phyloP scores from a whole-genome alignment of 2,888 invertebrate genomes.

The Lithophane leautieri region DNA sequence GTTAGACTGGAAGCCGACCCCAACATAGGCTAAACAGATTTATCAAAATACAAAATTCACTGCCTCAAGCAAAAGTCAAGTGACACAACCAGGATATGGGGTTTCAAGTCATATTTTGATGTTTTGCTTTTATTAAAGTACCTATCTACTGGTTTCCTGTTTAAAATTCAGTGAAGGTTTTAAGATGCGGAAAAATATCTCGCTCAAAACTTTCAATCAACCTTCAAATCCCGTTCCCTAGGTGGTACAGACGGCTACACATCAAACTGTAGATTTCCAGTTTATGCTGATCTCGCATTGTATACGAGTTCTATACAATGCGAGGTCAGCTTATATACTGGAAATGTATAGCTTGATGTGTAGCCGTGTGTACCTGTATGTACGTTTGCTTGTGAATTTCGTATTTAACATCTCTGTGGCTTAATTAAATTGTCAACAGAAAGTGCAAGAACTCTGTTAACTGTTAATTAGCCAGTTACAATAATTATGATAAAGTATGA shows the following conservation, averaged over 20 bases:
- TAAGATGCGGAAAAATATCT: conserved; percentile 31
- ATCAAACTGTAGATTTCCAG: no score
- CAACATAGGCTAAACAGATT: no score
- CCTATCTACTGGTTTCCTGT: conserved; percentile 22
- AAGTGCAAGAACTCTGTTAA: conserved; percentile 21
- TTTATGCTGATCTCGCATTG: no score
- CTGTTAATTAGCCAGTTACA: conserved; percentile 6
- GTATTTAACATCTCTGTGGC: neutral
- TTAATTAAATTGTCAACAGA: conserved; percentile 27
- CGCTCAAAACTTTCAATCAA: conserved; percentile 52
- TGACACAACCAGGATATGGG: conserved; percentile 28
- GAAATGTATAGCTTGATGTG: no score
- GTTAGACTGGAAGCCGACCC: no score
- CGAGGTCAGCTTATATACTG: no score
- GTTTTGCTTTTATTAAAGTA: conserved; percentile 32
- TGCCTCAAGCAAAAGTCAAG: neutral
- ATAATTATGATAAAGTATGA: neutral
- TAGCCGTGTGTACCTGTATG: no score
- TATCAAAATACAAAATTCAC: neutral
- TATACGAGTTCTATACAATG: no score
- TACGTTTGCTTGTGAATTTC: neutral
- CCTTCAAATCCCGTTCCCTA: conserved; percentile 45
- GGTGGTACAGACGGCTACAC: neutral
- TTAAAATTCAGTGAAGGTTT: conserved; percentile 29
- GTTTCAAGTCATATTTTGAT: conserved; percentile 7